Conservation (phyloP, 2,888 invertebrate genomes). For the Caenorhabditis afra region DNA sequence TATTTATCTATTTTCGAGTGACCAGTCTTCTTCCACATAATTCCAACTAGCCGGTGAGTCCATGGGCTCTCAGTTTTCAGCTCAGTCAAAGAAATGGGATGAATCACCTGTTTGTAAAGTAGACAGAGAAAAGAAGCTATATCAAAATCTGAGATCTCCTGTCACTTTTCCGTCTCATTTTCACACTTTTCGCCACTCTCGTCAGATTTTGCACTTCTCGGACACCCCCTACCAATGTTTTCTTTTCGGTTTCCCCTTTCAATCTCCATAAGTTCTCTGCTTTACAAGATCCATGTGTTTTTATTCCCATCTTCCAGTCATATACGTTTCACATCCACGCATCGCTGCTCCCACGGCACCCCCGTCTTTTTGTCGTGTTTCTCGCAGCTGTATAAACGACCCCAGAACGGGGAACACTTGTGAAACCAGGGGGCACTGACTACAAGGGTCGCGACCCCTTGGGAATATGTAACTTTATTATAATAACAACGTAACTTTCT, state of each 20-base stretch:
- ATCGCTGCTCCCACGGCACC: conserved; percentile 1
- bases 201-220: conserved; percentile 8
- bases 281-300: background rate
- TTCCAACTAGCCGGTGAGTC: background rate
- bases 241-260: background rate
- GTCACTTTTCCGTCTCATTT: conserved; percentile 7
- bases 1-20: conserved; percentile 11
- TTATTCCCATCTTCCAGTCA: conserved; percentile 15
- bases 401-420: conserved; percentile 29
- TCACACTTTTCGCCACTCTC: background rate
- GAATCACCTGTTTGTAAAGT: conserved; percentile 6
- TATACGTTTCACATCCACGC: conserved; percentile 21
- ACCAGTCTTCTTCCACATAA: background rate
- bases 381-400: conserved; percentile 29
- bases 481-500: conserved; percentile 50
- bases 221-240: background rate
- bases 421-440: conserved; percentile 27
- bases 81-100: no score
- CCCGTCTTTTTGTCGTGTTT: background rate
- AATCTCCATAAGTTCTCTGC: conserved; percentile 1
- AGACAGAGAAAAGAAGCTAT: background rate
- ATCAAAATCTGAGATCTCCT: conserved; percentile 1
- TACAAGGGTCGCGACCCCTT: conserved; percentile 28
- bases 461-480: conserved; percentile 49
- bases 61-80: background rate